Conservation (phyloP, 2,888 invertebrate species). For the Dexiosoma caninum region DNA sequence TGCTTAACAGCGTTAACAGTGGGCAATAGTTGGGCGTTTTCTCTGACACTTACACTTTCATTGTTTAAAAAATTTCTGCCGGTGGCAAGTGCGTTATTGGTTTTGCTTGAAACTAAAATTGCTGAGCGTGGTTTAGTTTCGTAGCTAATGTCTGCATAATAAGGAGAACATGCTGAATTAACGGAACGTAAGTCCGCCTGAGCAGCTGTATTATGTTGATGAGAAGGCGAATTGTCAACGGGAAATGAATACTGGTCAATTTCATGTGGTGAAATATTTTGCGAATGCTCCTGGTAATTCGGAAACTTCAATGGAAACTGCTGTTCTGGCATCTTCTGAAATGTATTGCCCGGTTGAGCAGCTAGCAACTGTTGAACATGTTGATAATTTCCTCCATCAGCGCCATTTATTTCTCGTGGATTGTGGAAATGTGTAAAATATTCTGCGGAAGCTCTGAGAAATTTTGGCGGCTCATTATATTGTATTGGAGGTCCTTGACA, state of each 20-base stretch:
- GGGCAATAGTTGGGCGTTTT: not conserved
- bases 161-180: not conserved
- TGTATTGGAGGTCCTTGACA: conserved; percentile 20
- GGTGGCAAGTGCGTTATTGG: not conserved
- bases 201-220: not conserved
- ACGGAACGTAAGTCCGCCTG: not conserved
- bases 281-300: too few relatives aligned
- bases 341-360: not conserved
- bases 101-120: not conserved
- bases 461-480: not conserved
- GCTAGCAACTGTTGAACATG: not conserved
- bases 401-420: not conserved
- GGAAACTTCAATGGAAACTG: not conserved
- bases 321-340: not conserved
- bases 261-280: not conserved
- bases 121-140: not conserved
- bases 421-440: not conserved
- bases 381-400: not conserved
- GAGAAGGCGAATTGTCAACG: not conserved
- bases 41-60: not conserved
- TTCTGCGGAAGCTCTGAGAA: not conserved
- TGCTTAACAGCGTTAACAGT: not conserved
- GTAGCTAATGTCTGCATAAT: not conserved
- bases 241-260: not conserved
- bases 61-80: not conserved